A percentile compares a stretch with the other conserved stretches of the same genome.
Evolutionary conservation across 1,140 invertebrate genomes (phyloP).

Genomic region (Drosophila simulans): DNA sequence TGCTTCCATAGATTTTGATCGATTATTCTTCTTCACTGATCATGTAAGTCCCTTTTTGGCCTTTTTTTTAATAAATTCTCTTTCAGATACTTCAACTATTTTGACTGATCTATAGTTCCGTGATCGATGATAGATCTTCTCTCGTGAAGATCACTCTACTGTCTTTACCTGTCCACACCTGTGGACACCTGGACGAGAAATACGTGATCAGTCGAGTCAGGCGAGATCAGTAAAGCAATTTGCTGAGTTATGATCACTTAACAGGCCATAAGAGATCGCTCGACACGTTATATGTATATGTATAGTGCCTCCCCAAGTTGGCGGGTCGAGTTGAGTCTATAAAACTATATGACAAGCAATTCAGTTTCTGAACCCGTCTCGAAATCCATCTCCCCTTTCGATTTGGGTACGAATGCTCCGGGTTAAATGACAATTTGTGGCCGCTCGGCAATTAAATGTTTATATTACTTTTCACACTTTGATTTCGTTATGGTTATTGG

Average conservation of each 20-base stretch:
- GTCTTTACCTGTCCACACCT: conserved; percentile 12
- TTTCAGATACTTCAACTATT: background rate
- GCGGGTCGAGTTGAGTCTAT: conserved; percentile 33
- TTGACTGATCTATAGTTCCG: conserved; percentile 7
- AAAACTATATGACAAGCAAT: conserved; percentile 51
- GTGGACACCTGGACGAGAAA: background rate
- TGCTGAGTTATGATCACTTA: conserved; percentile 45
- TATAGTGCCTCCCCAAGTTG: conserved; percentile 3
- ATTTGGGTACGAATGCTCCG: conserved; percentile 26
- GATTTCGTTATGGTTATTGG: conserved; percentile 58
- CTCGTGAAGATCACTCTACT: conserved; percentile 1
- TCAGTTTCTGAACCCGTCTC: conserved; percentile 4
- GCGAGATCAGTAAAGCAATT: conserved; percentile 35
- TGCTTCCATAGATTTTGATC: conserved; percentile 34
- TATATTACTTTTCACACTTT: conserved; percentile 69
- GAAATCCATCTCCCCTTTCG: conserved; percentile 45
- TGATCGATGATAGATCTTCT: background rate
- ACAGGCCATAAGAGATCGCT: conserved; percentile 41
- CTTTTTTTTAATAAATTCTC: background rate
- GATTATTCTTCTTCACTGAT: conserved; percentile 43
- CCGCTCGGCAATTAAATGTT: conserved; percentile 67
- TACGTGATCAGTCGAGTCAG: conserved; percentile 12
- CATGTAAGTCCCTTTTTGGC: background rate
- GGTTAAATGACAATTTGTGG: conserved; percentile 55
- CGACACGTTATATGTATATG: conserved; percentile 23